Evolutionary conservation across 2,113 vertebrate species (phyloP), one percentile per base, ranked within the genome.

Genomic region (Junco hyemalis): DNA sequence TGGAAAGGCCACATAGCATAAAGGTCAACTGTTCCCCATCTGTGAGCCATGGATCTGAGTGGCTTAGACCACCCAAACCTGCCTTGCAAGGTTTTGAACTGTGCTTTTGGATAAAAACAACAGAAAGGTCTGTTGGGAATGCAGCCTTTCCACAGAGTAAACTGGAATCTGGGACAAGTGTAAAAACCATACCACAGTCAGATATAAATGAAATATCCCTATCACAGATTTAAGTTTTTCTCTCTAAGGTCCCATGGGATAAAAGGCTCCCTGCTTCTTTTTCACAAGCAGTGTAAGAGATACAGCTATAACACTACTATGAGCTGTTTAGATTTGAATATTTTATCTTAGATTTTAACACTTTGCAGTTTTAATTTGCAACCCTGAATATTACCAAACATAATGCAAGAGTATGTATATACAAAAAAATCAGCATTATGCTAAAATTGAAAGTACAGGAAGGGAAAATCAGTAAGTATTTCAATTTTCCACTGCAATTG

Each of bases 231-330:
- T 7, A 73, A 10, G 11, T 6, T 71, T 76, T 68, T 25, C 14
- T 42, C 33, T 63, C 14, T 25, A 45, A 60, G 15, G 5, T 56
- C 6, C 7, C 6, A 24, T 14, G 9, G 5, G 9, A 20, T 16
- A 40, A 76, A 72, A 54, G 1, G 2, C 3, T 21, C 1, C 1
- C 13, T 3, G 1, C 7, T 8, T 2, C 6, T 36, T 63, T 69
- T 59, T 38, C 29, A 59, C 2, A 12, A 64, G 19, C 29, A 45
- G 13, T 16, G 3, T 28, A 42, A 36, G 20, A 85, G 9, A n/a
- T 4, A 17, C 17, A 79, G 14, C 25, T 76, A 1, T 54, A 79
- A 65, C 12, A 53, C 2, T 45, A 38, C 5, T 38, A 29, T 0
- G 2, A 63, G 9, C 11, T 66, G 19, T 40, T 57, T 59, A 45